Conservation (phyloP, 2,888 invertebrate species). For the Cephus spinipes region DNA sequence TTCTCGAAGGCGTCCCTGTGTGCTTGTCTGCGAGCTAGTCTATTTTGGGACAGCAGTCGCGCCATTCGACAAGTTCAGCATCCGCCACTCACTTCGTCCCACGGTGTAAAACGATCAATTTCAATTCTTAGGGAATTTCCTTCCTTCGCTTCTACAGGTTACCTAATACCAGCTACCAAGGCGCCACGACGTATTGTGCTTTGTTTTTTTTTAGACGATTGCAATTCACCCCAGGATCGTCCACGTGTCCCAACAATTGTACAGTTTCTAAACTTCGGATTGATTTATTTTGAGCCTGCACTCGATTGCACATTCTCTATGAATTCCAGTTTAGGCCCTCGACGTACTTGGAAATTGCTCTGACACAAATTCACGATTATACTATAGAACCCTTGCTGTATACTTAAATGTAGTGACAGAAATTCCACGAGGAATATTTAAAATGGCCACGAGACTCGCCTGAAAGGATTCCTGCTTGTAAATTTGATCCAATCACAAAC, state of each 20-base stretch:
- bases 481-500: not conserved
- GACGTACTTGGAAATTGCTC: not conserved
- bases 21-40: slow-evolving; percentile 42
- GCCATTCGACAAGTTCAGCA: slow-evolving; percentile 14
- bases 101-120: slow-evolving; percentile 32
- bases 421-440: not conserved
- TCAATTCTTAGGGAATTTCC: slow-evolving; percentile 43
- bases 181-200: not conserved
- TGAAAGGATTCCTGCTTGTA: not conserved
- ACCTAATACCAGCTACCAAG: not conserved
- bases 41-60: slow-evolving; percentile 37
- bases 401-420: not conserved
- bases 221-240: not conserved
- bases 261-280: not conserved
- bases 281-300: not conserved
- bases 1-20: slow-evolving; percentile 30
- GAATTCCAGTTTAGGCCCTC: not conserved
- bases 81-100: slow-evolving; percentile 8
- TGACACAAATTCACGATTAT: not conserved
- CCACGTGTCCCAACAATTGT: not conserved
- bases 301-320: not conserved
- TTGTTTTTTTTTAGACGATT: not conserved
- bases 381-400: not conserved
- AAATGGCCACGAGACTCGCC: not conserved
- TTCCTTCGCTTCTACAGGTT: slow-evolving; percentile 17